These are phyloP conservation scores for Aplochiton taeniatus DNA, from an alignment of 2,797 vertebrate species.

Conservation along the genomic window DNA sequence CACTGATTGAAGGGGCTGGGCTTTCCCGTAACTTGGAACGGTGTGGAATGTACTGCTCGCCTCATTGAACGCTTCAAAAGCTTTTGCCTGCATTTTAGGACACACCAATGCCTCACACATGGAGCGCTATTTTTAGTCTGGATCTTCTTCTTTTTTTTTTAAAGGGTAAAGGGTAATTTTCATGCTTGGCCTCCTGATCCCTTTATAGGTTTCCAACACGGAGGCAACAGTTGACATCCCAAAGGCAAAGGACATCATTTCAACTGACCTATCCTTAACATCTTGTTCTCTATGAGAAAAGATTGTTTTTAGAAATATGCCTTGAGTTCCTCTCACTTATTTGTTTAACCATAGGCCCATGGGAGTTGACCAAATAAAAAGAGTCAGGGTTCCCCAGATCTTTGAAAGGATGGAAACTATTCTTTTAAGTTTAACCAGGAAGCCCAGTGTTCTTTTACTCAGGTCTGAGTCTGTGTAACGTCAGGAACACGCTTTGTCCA, in stretches of 20 bases:
- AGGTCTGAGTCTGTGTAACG: conserved; percentile 20
- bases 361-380: conserved; percentile 26
- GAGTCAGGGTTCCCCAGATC: conserved; percentile 32
- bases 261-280: conserved; percentile 44
- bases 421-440: conserved; percentile 35
- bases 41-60: conserved; percentile 36
- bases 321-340: conserved; percentile 28
- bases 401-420: conserved; percentile 48
- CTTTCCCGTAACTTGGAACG: conserved; percentile 28
- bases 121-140: conserved; percentile 62
- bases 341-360: conserved; percentile 42
- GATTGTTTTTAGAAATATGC: conserved; percentile 32
- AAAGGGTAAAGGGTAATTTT: conserved; percentile 34
- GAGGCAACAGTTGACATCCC: conserved; percentile 18
- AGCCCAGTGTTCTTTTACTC: conserved; percentile 16
- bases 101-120: conserved; percentile 35
- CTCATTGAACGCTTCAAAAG: conserved; percentile 55
- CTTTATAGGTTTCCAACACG: conserved; percentile 56
- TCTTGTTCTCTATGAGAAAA: conserved; percentile 54
- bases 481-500: conserved; percentile 13
- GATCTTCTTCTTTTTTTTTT: conserved; percentile 15
- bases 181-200: conserved; percentile 9
- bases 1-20: conserved; percentile 7
- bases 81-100: conserved; percentile 25
- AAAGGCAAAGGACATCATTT: conserved; percentile 36